Evolutionary conservation across 2,888 invertebrate species (phyloP), one percentile per base, ranked within the genome.

Genomic region (Doris montereyensis): DNA sequence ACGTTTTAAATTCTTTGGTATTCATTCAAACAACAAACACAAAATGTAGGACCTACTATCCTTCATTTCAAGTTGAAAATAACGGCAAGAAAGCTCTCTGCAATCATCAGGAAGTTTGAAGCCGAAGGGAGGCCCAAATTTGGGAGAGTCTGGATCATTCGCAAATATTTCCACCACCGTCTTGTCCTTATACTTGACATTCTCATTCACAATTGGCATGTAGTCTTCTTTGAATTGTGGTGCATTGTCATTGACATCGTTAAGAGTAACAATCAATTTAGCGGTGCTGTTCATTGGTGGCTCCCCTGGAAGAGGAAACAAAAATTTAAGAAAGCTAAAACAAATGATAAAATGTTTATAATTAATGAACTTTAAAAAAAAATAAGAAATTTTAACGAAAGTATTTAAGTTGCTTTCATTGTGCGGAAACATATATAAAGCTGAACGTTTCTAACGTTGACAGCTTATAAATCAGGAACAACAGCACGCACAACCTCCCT

Each of bases 181-280:
- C 4, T 2, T 24, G 10, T 73, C 68, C 57, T 41, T 57, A 28
- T 68, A 17, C 10, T 74, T 60, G 8, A 34, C 58, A 28, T 81
- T 79, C 67, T 83, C 83, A 10, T n/a, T 32, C n/a, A 89, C 85
- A 67, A 85, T 80, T n/a, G 87, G 86, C 13, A 81, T 85, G 78
- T 30, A 98, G 28, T 86, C 83, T 52, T 87, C 78, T 4, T 83
- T 96, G 91, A 98, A 98, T 89, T 96, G 95, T 4, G 98, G 98
- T 91, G 97, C 96, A 93, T 98, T 98, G 93, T 99, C 98, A 93
- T 99, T 99, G 58, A 97, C 96, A 91, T 99, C 99, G 81, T 96
- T 94, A 82, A 99, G 93, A 89, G 95, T 94, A 93, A 98, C 97
- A 58, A 96, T 96, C 68, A 98, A 96, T 82, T 97, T 97, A 76